phyloP scores from a whole-genome alignment of 2,113 vertebrate species.

The Silurus glanis region DNA sequence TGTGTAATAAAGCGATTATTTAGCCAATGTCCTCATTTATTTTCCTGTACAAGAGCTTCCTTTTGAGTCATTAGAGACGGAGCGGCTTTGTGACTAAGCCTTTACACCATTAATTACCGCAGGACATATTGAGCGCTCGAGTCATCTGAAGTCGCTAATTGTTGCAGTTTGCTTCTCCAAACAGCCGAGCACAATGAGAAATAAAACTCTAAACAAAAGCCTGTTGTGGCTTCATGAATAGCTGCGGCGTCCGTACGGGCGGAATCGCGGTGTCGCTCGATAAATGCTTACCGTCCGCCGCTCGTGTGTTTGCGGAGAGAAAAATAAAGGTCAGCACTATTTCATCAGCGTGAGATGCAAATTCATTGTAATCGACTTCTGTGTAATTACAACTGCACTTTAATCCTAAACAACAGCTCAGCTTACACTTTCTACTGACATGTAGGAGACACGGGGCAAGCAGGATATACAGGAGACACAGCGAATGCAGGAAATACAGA shows the following conservation, averaged over 20 bases:
- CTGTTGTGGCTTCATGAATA: conserved; percentile 17
- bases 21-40: not conserved
- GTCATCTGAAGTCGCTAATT: conserved; percentile 36
- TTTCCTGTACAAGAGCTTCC: not conserved
- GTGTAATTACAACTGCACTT: conserved; percentile 29
- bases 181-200: conserved; percentile 6
- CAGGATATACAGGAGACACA: too few species aligned
- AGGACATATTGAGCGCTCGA: conserved; percentile 8
- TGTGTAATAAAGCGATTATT: not conserved
- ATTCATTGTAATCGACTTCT: conserved; percentile 27
- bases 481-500: too few species aligned
- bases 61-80: not conserved
- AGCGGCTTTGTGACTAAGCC: conserved; percentile 20
- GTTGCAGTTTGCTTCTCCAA: conserved; percentile 38
- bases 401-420: conserved; percentile 24
- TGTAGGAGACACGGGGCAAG: too few species aligned
- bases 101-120: conserved; percentile 36
- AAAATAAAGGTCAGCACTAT: conserved; percentile 30
- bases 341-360: not conserved
- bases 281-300: conserved; percentile 20
- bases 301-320: not conserved
- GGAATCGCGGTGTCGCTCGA: conserved; percentile 18
- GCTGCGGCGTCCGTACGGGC: not conserved
- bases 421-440: not conserved
- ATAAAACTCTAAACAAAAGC: not conserved